A percentile compares a stretch with the other conserved stretches of the same genome.
These are phyloP conservation scores for Siderastrea radians DNA, from an alignment of 92 coral and sea anemone genomes.

Conservation along the genomic window DNA sequence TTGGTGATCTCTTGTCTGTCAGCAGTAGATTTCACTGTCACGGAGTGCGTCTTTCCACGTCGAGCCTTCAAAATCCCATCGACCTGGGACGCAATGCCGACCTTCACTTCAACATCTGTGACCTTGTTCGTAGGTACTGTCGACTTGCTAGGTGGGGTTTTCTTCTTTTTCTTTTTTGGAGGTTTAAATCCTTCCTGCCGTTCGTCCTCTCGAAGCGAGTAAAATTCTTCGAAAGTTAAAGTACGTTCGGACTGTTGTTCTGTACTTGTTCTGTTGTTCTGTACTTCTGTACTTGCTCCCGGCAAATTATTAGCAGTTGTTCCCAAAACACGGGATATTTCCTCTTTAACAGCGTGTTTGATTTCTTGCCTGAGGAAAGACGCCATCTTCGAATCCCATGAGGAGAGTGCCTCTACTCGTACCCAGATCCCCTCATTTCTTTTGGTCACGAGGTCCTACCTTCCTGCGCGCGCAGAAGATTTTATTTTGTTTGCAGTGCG, in stretches of 20 bases:
- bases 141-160: conserved; percentile 2
- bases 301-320: neutral
- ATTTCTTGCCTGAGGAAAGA: neutral
- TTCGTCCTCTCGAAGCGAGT: neutral
- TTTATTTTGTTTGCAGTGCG: neutral
- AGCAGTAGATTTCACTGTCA: conserved; percentile 57
- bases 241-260: too few relatives aligned
- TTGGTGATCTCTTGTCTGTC: conserved; percentile 56
- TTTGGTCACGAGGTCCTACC: neutral
- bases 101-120: conserved; percentile 71
- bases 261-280: neutral
- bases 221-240: too few relatives aligned
- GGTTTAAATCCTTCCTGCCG: conserved; percentile 47
- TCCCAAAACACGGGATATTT: neutral
- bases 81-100: conserved; percentile 53
- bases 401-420: neutral
- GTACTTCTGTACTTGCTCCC: neutral
- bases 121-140: conserved; percentile 2
- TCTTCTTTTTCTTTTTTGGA: conserved; percentile 23
- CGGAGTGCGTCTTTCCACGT: conserved; percentile 66
- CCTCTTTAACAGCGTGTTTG: neutral
- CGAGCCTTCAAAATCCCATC: conserved; percentile 72
- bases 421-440: too few relatives aligned
- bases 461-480: conserved; percentile 26
- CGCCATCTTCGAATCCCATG: neutral